Conservation (phyloP, 1,140 invertebrate species). For the Ceratina japonica region DNA sequence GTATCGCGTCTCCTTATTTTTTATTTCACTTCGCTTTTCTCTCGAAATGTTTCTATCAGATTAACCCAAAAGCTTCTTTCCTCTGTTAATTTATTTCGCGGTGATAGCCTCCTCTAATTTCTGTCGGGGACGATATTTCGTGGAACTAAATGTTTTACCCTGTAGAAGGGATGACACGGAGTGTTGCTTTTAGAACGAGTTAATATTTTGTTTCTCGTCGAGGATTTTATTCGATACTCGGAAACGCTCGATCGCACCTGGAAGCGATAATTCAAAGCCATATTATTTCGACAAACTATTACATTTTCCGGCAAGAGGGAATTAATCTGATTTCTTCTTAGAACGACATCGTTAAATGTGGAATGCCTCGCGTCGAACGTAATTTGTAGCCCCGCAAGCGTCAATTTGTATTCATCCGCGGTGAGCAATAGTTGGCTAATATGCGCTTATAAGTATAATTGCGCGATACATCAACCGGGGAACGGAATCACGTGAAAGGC, state of each 20-base stretch:
- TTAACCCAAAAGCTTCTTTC: neutral
- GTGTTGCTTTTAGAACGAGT: too few species aligned
- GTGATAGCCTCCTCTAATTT: too few species aligned
- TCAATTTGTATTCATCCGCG: slow-evolving; percentile 17
- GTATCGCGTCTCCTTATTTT: neutral
- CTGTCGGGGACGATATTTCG: too few species aligned
- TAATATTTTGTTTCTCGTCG: too few species aligned
- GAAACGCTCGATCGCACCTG: too few species aligned
- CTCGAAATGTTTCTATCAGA: neutral
- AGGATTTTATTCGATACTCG: too few species aligned
- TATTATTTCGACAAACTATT: too few species aligned
- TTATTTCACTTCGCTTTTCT: neutral
- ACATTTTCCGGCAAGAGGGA: too few species aligned
- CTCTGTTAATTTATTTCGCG: neutral
- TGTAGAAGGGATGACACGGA: too few species aligned
- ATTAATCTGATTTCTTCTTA: too few species aligned
- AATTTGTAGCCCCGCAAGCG: neutral
- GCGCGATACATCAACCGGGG: slow-evolving; percentile 24
- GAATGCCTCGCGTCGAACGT: neutral
- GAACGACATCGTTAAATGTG: neutral
- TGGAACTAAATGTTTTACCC: too few species aligned
- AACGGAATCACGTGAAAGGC: slow-evolving; percentile 1
- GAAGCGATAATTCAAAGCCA: too few species aligned
- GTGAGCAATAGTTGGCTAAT: slow-evolving; percentile 22
- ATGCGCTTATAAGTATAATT: slow-evolving; percentile 31